Evolutionary conservation across 2,888 invertebrate genomes (phyloP).

Genomic region (Cephus pygmeus): DNA sequence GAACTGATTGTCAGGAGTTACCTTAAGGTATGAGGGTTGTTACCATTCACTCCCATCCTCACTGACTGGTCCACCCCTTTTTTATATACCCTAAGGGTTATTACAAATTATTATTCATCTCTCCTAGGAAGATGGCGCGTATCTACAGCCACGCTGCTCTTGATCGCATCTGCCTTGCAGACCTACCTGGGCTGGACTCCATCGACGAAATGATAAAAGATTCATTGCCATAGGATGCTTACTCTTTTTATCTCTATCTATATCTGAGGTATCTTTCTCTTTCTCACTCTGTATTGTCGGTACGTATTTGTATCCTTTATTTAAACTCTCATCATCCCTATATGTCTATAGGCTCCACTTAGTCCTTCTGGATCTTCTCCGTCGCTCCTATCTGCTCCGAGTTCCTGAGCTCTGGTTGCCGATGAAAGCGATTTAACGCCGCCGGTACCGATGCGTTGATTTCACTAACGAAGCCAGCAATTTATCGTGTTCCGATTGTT

Average conservation of each 20-base stretch:
- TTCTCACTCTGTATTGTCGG: not conserved
- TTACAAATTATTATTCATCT: slow-evolving; percentile 40
- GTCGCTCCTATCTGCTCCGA: not conserved
- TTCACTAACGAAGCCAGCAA: slow-evolving; percentile 52
- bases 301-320: not conserved
- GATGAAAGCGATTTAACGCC: slow-evolving; percentile 19
- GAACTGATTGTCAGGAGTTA: slow-evolving; percentile 33
- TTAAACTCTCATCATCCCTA: not conserved
- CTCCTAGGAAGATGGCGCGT: slow-evolving; percentile 23
- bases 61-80: slow-evolving; percentile 27
- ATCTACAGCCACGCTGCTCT: not conserved
- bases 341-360: not conserved
- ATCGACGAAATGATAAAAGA: slow-evolving; percentile 6
- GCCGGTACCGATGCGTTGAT: slow-evolving; percentile 39
- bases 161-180: not conserved
- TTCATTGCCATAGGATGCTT: slow-evolving; percentile 6
- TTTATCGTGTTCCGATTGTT: slow-evolving; percentile 35
- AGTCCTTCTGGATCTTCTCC: not conserved
- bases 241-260: not conserved
- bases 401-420: not conserved
- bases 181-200: not conserved
- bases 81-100: slow-evolving; percentile 26
- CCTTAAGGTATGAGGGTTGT: not conserved
- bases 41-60: slow-evolving; percentile 14
- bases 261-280: not conserved